A percentile compares a stretch with the other conserved stretches of the same genome.
Evolutionary conservation across 2,888 invertebrate species (phyloP).

Genomic region (Brachycybe producta): DNA sequence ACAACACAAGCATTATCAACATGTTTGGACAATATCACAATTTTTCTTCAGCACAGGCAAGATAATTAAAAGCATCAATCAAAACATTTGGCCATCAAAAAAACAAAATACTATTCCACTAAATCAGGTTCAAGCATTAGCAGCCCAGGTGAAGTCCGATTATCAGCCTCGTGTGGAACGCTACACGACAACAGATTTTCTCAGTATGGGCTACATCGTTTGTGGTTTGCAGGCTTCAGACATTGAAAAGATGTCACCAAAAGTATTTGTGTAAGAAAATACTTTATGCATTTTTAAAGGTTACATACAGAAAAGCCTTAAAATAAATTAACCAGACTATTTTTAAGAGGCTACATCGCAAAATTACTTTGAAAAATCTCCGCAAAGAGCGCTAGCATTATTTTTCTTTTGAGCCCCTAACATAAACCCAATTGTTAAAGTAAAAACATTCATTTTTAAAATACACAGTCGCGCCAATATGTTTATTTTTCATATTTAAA

Average conservation of each 20-base stretch:
- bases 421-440: too few species aligned
- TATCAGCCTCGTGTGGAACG: neutral
- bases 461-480: too few species aligned
- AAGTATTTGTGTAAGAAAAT: neutral
- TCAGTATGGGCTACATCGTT: neutral
- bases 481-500: too few species aligned
- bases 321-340: too few species aligned
- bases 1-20: neutral
- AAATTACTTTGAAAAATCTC: too few species aligned
- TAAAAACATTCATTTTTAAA: too few species aligned
- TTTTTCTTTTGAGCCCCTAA: too few species aligned
- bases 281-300: too few species aligned
- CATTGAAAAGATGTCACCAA: neutral
- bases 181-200: neutral
- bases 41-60: slow-evolving; percentile 4
- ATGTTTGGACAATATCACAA: slow-evolving; percentile 1
- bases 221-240: slow-evolving; percentile 5
- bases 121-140: slow-evolving; percentile 1
- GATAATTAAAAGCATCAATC: too few species aligned
- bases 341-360: too few species aligned
- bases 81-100: neutral
- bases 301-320: too few species aligned
- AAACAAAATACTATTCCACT: neutral
- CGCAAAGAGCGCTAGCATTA: too few species aligned
- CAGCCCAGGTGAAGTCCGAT: slow-evolving; percentile 7